phyloP scores from a whole-genome alignment of 2,888 invertebrate genomes.

The Rotaria socialis region DNA sequence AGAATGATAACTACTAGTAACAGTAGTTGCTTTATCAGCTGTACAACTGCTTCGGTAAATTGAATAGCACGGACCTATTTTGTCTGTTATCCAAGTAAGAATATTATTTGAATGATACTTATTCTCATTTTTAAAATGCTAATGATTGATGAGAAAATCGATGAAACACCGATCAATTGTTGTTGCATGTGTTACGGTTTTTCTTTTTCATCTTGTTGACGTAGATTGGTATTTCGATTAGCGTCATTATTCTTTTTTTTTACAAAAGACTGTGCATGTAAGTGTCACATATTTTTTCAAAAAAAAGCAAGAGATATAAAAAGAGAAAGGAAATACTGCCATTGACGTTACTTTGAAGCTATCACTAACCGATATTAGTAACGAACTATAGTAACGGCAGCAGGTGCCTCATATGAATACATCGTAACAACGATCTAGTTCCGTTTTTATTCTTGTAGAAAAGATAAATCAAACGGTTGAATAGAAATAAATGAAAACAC shows the following conservation, averaged over 20 bases:
- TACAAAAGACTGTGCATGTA: background rate
- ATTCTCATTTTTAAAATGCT: background rate
- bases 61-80: constrained; percentile 2
- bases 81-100: background rate
- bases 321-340: background rate
- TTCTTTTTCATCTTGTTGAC: background rate
- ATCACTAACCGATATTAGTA: background rate
- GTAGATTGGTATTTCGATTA: background rate
- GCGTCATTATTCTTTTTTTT: constrained; percentile 3
- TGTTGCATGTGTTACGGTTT: background rate
- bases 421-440: background rate
- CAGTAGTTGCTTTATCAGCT: background rate
- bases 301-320: no score
- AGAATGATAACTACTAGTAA: background rate
- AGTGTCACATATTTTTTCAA: background rate
- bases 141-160: background rate
- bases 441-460: no score
- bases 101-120: background rate
- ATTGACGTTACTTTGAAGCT: background rate
- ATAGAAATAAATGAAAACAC: no score
- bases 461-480: no score
- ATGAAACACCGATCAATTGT: background rate
- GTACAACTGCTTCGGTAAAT: background rate
- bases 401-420: background rate
- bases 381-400: background rate